Base-by-base conservation (phyloP, 2,113 vertebrate genomes). In the Macrotis lagotis region DNA sequence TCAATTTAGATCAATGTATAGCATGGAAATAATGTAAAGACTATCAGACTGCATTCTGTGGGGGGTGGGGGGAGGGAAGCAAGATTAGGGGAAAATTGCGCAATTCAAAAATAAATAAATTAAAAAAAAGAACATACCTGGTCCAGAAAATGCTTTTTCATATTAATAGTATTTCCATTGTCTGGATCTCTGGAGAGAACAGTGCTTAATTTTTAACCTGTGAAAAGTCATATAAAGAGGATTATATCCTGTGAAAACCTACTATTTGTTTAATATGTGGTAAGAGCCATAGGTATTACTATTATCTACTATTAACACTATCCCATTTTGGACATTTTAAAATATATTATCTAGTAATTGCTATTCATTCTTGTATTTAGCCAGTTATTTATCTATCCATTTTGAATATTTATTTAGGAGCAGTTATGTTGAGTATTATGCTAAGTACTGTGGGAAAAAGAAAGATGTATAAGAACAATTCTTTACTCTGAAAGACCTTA, bases 281-380 rank as follows among this genome's bases (percentile, higher is more conserved):
- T 83, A 44, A 83, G n/a, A 83, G 16, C n/a, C 19, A 44, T 8
- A 83, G 44, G 19, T 44, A 83, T 16, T 83, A 44, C 16, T 83
- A 74, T 83, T 44, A 83, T 24, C 16, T 83, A 74, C 44, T 44
- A 83, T 24, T 83, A 95, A 19, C 0, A 48, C 10, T 6, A 90
- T 12, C 11, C 93, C 53, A 83, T 83, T 95, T 94, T 91, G 89
- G 88, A 53, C 90, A 91, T 50, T 92, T 92, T 48, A 95, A 95
- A 93, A 91, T 4, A 51, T 8, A 44, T 2, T 91, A 95, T 88
- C 49, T 91, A 88, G 48, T 51, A 51, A 12, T 44, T 31, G 93
- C 74, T 24, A 66, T 83, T 94, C 48, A 88, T 31, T 92, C 91
- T 50, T 12, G 48, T 19, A 74, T 44, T 83, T n/a, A 44, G 5